These are phyloP conservation scores for Origma solitaria DNA, from an alignment of 2,113 vertebrate genomes.

Conservation along the genomic window DNA sequence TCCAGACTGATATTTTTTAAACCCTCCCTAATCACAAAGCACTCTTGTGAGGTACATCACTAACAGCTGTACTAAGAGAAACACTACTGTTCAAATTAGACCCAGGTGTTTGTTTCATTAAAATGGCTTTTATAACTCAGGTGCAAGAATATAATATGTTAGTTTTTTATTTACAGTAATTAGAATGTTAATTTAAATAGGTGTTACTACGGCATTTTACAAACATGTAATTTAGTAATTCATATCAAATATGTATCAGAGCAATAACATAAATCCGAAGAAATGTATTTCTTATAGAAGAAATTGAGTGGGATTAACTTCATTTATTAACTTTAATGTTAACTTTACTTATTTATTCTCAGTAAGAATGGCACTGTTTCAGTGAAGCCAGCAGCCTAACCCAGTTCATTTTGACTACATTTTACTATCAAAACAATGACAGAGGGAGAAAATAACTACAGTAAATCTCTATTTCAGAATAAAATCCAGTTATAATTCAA, in stretches of 20 bases:
- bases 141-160: background rate
- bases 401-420: background rate
- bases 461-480: background rate
- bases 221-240: background rate
- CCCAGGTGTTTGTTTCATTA: background rate
- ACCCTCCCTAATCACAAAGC: background rate
- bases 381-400: background rate
- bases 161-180: background rate
- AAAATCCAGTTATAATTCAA: background rate
- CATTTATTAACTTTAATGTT: background rate
- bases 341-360: background rate
- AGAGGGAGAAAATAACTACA: background rate
- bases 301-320: background rate
- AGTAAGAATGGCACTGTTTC: background rate
- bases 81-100: background rate
- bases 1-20: background rate
- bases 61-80: background rate
- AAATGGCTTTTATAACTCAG: background rate
- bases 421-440: background rate
- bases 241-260: background rate
- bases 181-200: background rate
- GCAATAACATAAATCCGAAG: background rate
- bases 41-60: accelerated
- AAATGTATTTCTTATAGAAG: background rate
- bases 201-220: background rate